Evolutionary conservation across 2,888 invertebrate genomes (phyloP).

Genomic region (Protodeltote pygarga): DNA sequence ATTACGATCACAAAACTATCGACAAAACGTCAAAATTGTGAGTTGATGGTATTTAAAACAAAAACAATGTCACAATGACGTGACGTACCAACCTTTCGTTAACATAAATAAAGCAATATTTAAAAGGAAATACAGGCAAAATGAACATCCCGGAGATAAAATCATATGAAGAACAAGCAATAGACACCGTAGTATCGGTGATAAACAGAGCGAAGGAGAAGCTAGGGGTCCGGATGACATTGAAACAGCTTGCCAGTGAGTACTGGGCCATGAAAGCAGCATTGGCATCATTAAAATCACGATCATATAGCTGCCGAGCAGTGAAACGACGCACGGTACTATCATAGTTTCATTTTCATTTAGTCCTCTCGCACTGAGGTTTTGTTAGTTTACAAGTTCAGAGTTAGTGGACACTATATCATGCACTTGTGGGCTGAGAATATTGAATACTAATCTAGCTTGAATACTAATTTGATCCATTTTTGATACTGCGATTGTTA

Average conservation of each 20-base stretch:
- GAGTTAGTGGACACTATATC: too few species aligned
- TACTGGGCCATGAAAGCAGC: constrained; percentile 2
- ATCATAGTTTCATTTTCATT: background rate
- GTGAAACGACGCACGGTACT: constrained; percentile 12
- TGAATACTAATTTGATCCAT: too few species aligned
- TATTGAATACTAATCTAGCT: too few species aligned
- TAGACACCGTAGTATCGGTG: constrained; percentile 68
- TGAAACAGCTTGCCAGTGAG: constrained; percentile 69
- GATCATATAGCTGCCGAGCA: background rate
- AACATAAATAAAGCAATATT: background rate
- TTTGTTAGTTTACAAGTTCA: background rate
- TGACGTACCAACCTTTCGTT: constrained; percentile 11
- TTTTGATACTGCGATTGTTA: too few species aligned
- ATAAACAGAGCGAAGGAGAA: constrained; percentile 69
- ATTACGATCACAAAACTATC: background rate
- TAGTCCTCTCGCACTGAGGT: constrained; percentile 9
- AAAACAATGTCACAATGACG: constrained; percentile 6
- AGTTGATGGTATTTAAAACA: too few species aligned
- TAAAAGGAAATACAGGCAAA: constrained; percentile 3
- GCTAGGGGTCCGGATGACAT: constrained; percentile 62
- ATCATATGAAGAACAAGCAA: constrained; percentile 67
- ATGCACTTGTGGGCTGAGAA: too few species aligned
- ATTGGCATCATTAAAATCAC: background rate
- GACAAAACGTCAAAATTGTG: background rate
- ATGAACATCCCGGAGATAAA: constrained; percentile 70